Conservation (phyloP, 2,888 invertebrate species). For the Eupithecia insigniata region DNA sequence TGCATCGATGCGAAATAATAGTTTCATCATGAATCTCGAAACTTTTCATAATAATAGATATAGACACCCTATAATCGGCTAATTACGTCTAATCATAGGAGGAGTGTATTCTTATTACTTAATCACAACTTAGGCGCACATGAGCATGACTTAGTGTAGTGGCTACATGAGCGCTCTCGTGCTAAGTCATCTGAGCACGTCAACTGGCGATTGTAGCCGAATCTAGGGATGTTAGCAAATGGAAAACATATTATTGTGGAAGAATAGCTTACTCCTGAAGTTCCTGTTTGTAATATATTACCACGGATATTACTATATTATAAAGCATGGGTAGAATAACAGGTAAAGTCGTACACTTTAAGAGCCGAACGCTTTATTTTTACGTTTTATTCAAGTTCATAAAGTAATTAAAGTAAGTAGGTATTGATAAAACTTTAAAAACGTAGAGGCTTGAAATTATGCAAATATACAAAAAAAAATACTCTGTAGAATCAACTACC, state of each 20-base stretch:
- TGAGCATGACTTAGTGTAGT: conserved; percentile 20
- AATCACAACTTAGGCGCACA: conserved; percentile 19
- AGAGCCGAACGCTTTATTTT: background rate
- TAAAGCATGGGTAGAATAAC: background rate
- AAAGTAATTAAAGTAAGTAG: background rate
- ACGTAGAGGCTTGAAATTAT: background rate
- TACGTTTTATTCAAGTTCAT: background rate
- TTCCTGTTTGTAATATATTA: background rate
- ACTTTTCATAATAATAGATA: background rate
- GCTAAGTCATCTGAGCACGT: conserved; percentile 28
- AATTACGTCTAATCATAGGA: conserved; percentile 22
- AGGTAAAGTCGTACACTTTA: background rate
- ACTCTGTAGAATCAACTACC: background rate
- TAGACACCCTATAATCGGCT: conserved; percentile 12
- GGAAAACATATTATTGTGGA: background rate
- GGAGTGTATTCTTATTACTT: conserved; percentile 27
- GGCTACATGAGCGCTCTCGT: conserved; percentile 10
- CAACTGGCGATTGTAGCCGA: conserved; percentile 12
- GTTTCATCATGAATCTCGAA: background rate
- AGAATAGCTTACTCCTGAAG: background rate
- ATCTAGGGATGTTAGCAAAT: background rate
- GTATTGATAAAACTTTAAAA: background rate
- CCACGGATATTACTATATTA: background rate
- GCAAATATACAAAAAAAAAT: background rate
- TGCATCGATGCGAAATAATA: background rate